phyloP scores from a whole-genome alignment of 2,797 vertebrate genomes.

The Sebastes oblongus region DNA sequence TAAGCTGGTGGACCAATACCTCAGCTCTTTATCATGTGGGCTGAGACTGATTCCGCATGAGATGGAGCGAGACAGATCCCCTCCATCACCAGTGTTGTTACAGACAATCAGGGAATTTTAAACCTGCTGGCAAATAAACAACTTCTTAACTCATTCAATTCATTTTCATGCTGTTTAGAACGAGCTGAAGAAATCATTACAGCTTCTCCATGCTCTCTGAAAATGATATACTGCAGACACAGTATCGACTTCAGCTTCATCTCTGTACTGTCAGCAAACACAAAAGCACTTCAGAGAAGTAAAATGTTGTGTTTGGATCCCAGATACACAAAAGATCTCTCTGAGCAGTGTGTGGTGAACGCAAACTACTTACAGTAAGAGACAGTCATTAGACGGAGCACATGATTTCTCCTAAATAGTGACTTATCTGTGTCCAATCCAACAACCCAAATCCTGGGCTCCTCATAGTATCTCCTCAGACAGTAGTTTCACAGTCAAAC shows the following conservation, averaged over 20 bases:
- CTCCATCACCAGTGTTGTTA: not conserved
- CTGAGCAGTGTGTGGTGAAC: not conserved
- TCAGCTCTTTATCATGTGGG: not conserved
- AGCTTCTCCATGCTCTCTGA: not conserved
- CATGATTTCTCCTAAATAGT: not conserved
- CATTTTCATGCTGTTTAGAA: constrained; percentile 1
- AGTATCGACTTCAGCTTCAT: not conserved
- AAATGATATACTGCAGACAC: constrained; percentile 14
- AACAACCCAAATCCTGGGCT: not conserved
- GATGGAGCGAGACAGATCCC: not conserved
- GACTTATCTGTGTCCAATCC: not conserved
- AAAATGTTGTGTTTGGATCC: constrained; percentile 1
- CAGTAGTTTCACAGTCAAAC: not conserved
- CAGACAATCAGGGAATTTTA: too few species aligned
- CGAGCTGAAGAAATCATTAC: constrained; percentile 9
- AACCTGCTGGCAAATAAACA: too few species aligned
- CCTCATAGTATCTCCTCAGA: not conserved
- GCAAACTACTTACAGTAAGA: not conserved
- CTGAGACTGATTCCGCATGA: not conserved
- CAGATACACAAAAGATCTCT: not conserved
- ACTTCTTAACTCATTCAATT: not conserved
- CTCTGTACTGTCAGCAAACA: not conserved
- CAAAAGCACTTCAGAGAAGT: not conserved
- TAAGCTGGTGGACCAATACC: too few species aligned
- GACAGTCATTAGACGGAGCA: not conserved